Percentiles rank a stretch among this genome's conserved stretches.
Conservation (phyloP, 2,888 invertebrate species). For the Pollenia griseotomentosa region DNA sequence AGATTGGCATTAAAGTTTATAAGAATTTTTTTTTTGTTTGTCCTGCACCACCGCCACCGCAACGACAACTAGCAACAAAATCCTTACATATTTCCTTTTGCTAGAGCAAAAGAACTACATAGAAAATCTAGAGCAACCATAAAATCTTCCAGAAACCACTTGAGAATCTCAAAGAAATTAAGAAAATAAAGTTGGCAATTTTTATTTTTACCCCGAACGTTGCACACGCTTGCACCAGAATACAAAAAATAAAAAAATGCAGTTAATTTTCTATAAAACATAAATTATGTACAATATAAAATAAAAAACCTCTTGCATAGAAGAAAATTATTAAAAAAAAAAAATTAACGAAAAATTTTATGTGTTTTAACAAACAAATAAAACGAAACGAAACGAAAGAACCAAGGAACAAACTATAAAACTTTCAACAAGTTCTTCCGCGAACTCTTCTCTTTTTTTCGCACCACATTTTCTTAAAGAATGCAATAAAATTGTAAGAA, state of each 20-base stretch:
- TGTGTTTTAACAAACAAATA: conserved; percentile 26
- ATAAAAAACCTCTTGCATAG: conserved; percentile 31
- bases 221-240: conserved; percentile 14
- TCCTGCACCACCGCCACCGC: neutral
- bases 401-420: conserved; percentile 56
- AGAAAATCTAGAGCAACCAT: conserved; percentile 67
- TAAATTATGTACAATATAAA: conserved; percentile 61
- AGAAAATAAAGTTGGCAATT: conserved; percentile 64
- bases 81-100: conserved; percentile 5
- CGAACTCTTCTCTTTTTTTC: conserved; percentile 1
- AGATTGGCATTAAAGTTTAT: conserved; percentile 72
- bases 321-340: conserved; percentile 52
- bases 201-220: conserved; percentile 36
- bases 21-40: conserved; percentile 51
- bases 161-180: conserved; percentile 68
- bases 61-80: conserved; percentile 32
- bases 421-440: conserved; percentile 68
- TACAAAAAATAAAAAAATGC: conserved; percentile 22
- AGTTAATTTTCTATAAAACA: conserved; percentile 74
- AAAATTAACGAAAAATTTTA: conserved; percentile 42
- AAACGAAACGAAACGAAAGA: conserved; percentile 14
- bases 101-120: neutral
- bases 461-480: conserved; percentile 8
- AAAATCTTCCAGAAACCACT: conserved; percentile 68
- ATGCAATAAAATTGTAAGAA: conserved; percentile 51